Evolutionary conservation across 2,113 vertebrate genomes (phyloP).

Genomic region (zebrafish (Danio rerio)): DNA sequence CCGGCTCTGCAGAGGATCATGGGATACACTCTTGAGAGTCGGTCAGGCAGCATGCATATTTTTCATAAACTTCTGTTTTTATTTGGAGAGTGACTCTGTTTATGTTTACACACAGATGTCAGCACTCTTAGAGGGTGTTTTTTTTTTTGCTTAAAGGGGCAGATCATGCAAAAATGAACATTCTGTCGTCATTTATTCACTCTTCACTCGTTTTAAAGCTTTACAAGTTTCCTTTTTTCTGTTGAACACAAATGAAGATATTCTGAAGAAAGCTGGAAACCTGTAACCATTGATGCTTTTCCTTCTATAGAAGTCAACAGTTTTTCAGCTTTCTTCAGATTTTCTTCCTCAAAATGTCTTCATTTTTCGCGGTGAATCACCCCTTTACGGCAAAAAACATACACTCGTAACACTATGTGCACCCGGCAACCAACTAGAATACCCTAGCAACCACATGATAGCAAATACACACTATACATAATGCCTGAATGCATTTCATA

Average conservation of each 20-base stretch:
- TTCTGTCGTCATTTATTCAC: too few relatives aligned
- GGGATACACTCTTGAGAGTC: background rate
- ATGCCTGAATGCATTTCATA: background rate
- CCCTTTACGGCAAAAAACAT: background rate
- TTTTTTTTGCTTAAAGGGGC: too few relatives aligned
- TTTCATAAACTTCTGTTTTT: background rate
- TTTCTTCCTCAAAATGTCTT: too few relatives aligned
- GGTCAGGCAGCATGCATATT: background rate
- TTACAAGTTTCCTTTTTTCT: too few relatives aligned
- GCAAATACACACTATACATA: background rate
- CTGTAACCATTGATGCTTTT: too few relatives aligned
- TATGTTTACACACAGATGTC: constrained; percentile 50
- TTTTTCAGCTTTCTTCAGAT: too few relatives aligned
- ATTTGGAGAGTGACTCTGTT: background rate
- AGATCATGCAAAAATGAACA: too few relatives aligned
- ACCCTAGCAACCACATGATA: background rate
- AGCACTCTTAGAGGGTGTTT: constrained; percentile 39
- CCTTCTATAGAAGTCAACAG: too few relatives aligned
- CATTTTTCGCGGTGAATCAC: too few relatives aligned
- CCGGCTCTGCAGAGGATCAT: constrained; percentile 2
- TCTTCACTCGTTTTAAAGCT: too few relatives aligned
- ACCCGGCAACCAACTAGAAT: constrained; percentile 39
- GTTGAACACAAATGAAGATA: too few relatives aligned
- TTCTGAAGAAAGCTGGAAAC: too few relatives aligned
- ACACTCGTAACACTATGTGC: background rate